Evolutionary conservation across 2,888 invertebrate genomes (phyloP).

Genomic region (Coenonympha arcania): DNA sequence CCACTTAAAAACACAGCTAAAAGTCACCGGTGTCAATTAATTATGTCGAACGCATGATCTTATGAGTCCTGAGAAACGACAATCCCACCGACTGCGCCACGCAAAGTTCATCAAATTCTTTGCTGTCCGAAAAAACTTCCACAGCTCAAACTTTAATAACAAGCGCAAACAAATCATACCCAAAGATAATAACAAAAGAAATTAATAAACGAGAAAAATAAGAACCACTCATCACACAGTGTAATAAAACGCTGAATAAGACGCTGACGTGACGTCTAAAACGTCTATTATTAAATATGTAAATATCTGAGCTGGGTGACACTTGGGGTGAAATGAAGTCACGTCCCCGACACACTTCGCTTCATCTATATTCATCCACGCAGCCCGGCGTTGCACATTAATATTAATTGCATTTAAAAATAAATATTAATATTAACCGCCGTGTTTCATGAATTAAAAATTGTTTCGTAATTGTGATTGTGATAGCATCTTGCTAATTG

Average conservation of each 20-base stretch:
- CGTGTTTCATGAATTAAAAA: conserved; percentile 5
- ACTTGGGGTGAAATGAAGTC: conserved; percentile 17
- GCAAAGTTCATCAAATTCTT: not conserved
- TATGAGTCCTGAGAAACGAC: too few relatives aligned
- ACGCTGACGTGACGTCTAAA: conserved; percentile 16
- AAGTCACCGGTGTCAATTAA: too few relatives aligned
- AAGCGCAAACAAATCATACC: not conserved
- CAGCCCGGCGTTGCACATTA: conserved; percentile 17
- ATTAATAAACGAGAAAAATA: not conserved
- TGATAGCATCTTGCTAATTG: too few relatives aligned
- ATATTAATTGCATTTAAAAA: conserved; percentile 21
- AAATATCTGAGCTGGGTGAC: conserved; percentile 16
- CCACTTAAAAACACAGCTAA: too few relatives aligned
- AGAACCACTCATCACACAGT: conserved; percentile 3
- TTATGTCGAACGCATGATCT: too few relatives aligned
- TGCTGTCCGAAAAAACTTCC: not conserved
- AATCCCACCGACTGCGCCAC: too few relatives aligned
- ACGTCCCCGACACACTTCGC: conserved; percentile 21
- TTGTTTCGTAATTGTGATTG: not conserved
- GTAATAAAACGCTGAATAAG: conserved; percentile 14
- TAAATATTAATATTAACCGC: conserved; percentile 16
- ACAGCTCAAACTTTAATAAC: not conserved
- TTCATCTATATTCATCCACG: conserved; percentile 26
- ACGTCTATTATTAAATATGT: conserved; percentile 21
- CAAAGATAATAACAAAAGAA: not conserved